A percentile compares a stretch with the other conserved stretches of the same genome.
phyloP scores from a whole-genome alignment of 1,140 invertebrate species.

The Meloidogyne floridensis region DNA sequence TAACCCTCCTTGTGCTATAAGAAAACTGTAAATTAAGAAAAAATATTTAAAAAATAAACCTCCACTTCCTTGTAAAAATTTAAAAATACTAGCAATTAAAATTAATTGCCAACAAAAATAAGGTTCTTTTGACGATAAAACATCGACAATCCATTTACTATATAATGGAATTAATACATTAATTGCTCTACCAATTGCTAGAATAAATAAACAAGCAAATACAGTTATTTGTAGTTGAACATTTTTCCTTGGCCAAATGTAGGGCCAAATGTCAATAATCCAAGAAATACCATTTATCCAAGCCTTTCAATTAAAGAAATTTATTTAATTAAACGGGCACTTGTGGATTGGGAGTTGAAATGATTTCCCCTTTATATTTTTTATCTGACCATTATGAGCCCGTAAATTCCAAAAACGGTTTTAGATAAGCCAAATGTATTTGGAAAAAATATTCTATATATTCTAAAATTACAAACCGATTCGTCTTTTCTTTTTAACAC shows the following conservation, averaged over 20 bases:
- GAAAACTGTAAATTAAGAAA: neutral
- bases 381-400: no score
- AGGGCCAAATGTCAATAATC: conserved; percentile 66
- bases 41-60: conserved; percentile 12
- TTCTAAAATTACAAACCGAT: neutral
- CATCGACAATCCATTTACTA: conserved; percentile 78
- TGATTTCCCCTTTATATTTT: no score
- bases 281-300: conserved; percentile 38
- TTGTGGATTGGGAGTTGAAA: no score
- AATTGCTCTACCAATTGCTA: conserved; percentile 80
- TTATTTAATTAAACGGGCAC: no score
- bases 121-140: conserved; percentile 42
- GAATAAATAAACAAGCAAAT: conserved; percentile 78
- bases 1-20: conserved; percentile 71
- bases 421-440: no score
- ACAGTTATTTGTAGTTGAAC: conserved; percentile 79
- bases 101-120: conserved; percentile 84
- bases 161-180: conserved; percentile 92
- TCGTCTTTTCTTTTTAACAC: conserved; percentile 1
- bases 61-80: conserved; percentile 81
- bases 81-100: conserved; percentile 80
- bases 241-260: conserved; percentile 89
- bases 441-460: conserved; percentile 14
- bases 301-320: neutral
- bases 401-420: no score